These are phyloP conservation scores for Buceros bicornis DNA, from an alignment of 2,797 vertebrate species.

Conservation along the genomic window DNA sequence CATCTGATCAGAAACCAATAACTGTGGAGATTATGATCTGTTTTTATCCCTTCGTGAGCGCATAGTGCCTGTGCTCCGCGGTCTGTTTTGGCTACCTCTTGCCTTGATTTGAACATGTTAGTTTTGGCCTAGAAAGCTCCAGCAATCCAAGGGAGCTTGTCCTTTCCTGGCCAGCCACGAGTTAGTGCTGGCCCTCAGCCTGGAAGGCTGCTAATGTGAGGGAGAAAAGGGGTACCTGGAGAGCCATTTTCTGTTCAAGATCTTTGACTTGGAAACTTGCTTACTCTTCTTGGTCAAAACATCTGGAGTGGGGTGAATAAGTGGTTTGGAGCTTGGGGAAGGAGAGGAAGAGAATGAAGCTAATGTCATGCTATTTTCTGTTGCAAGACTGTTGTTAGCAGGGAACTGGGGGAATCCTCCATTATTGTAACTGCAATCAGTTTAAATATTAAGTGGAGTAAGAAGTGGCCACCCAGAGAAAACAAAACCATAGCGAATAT, in stretches of 20 bases:
- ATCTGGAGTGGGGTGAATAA: neutral
- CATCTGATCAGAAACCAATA: neutral
- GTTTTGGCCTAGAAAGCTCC: neutral
- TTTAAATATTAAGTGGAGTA: neutral
- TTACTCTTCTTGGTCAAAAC: neutral
- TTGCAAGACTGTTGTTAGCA: neutral
- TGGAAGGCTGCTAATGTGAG: constrained; percentile 31
- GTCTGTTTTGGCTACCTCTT: neutral
- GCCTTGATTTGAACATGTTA: constrained; percentile 4
- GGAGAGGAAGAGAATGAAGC: neutral
- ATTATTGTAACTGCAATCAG: neutral
- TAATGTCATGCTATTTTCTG: neutral
- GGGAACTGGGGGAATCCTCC: neutral
- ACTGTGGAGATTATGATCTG: neutral
- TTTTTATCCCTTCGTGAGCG: neutral
- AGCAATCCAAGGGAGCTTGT: neutral
- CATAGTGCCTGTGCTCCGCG: neutral
- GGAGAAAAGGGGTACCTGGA: neutral
- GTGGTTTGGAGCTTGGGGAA: neutral
- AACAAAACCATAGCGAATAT: neutral
- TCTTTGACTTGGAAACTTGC: neutral
- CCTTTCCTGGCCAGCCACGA: constrained; percentile 33
- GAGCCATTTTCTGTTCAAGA: neutral
- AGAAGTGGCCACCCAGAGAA: neutral
- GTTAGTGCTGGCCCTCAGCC: neutral